Conservation (phyloP, 2,888 invertebrate genomes). For the Tenthredo notha region DNA sequence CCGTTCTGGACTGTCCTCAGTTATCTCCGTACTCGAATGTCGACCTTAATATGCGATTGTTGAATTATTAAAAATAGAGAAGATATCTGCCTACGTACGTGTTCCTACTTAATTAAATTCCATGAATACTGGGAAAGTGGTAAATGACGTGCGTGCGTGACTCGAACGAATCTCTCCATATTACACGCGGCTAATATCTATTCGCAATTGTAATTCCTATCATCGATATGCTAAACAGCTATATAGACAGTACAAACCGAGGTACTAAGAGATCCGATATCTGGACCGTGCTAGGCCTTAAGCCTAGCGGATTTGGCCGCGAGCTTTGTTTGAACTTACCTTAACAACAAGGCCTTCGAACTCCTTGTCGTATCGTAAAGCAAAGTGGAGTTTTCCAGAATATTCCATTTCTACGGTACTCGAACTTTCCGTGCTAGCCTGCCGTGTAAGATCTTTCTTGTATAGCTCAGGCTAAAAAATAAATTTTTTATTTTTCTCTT, state of each 20-base stretch:
- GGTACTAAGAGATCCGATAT: neutral
- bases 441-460: conserved; percentile 87
- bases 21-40: neutral
- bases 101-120: neutral
- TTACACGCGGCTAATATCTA: neutral
- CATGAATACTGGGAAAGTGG: neutral
- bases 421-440: conserved; percentile 86
- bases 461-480: conserved; percentile 87
- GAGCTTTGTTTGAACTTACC: conserved; percentile 78
- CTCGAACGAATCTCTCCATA: neutral
- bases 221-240: neutral
- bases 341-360: conserved; percentile 90
- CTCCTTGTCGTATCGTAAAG: conserved; percentile 89
- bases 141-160: neutral
- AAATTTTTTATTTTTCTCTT: neutral
- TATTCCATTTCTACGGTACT: conserved; percentile 85
- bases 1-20: neutral
- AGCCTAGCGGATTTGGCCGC: neutral
- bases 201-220: neutral
- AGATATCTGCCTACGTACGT: conserved; percentile 23
- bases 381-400: conserved; percentile 90
- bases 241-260: neutral
- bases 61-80: neutral
- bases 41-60: conserved; percentile 18
- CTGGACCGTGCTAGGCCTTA: neutral